phyloP scores from a whole-genome alignment of 2,888 invertebrate species.

The Tribolium freemani region DNA sequence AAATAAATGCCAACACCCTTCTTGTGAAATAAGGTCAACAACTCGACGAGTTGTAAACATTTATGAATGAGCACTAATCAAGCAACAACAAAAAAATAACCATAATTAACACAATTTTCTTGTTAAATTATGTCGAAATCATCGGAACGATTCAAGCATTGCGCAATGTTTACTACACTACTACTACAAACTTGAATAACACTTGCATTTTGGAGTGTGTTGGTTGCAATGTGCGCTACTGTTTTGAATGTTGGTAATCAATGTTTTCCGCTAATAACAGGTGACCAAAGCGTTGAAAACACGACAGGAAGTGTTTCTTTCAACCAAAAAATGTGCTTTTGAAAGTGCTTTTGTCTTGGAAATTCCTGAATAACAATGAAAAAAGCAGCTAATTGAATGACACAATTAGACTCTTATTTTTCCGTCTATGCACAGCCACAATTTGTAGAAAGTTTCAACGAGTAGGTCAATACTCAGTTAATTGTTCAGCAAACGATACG shows the following conservation, averaged over 20 bases:
- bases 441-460: background rate
- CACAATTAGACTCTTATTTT: background rate
- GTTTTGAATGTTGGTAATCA: background rate
- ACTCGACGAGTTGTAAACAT: constrained; percentile 24
- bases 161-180: constrained; percentile 34
- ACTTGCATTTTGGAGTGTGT: constrained; percentile 31
- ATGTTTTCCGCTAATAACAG: constrained; percentile 6
- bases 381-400: background rate
- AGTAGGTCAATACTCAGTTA: background rate
- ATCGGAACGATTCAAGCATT: constrained; percentile 7
- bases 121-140: constrained; percentile 18
- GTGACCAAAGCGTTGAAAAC: constrained; percentile 7
- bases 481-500: background rate
- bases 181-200: constrained; percentile 12
- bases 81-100: constrained; percentile 23
- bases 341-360: constrained; percentile 20
- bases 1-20: constrained; percentile 10
- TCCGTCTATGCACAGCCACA: background rate
- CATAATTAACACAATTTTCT: constrained; percentile 40
- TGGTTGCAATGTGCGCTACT: background rate
- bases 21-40: constrained; percentile 33
- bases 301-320: constrained; percentile 19
- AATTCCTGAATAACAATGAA: background rate
- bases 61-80: constrained; percentile 40
- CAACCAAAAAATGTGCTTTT: constrained; percentile 12